Evolutionary conservation across 2,797 vertebrate genomes (phyloP).

Genomic region (Enteromius viviparus): DNA sequence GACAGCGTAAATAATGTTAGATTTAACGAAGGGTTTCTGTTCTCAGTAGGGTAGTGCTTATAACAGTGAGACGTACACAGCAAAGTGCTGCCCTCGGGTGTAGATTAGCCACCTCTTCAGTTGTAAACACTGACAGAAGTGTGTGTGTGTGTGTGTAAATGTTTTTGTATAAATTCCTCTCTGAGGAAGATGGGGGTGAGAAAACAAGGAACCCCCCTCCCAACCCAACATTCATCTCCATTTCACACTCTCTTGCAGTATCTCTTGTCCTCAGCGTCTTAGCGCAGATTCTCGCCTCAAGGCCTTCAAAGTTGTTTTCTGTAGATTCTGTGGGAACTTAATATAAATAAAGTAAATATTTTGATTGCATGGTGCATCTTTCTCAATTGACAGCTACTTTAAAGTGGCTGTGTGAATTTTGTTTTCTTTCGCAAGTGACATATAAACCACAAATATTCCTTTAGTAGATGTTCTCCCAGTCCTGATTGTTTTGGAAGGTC

Average conservation of each 20-base stretch:
- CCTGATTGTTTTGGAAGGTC: conserved; percentile 1
- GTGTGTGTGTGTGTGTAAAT: background rate
- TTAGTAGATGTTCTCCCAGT: background rate
- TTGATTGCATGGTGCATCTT: background rate
- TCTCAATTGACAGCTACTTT: background rate
- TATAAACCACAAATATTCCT: background rate
- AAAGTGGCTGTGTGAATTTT: background rate
- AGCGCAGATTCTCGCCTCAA: background rate
- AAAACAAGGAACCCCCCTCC: background rate
- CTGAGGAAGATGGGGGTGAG: background rate
- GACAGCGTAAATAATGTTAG: background rate
- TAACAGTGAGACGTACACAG: conserved; percentile 17
- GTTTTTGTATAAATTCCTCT: conserved; percentile 15
- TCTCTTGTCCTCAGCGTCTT: background rate
- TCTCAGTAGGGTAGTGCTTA: conserved; percentile 10
- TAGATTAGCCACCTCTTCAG: conserved; percentile 20
- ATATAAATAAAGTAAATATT: background rate
- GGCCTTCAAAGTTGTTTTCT: conserved; percentile 1
- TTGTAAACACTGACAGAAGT: background rate
- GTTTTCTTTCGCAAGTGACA: background rate
- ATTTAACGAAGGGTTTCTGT: conserved; percentile 1
- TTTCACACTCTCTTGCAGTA: conserved; percentile 36
- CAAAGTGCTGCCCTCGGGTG: conserved; percentile 16
- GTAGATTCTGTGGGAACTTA: background rate
- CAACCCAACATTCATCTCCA: conserved; percentile 21